Base-by-base conservation (phyloP, 2,113 vertebrate species). In the Zosterops pallidus region DNA sequence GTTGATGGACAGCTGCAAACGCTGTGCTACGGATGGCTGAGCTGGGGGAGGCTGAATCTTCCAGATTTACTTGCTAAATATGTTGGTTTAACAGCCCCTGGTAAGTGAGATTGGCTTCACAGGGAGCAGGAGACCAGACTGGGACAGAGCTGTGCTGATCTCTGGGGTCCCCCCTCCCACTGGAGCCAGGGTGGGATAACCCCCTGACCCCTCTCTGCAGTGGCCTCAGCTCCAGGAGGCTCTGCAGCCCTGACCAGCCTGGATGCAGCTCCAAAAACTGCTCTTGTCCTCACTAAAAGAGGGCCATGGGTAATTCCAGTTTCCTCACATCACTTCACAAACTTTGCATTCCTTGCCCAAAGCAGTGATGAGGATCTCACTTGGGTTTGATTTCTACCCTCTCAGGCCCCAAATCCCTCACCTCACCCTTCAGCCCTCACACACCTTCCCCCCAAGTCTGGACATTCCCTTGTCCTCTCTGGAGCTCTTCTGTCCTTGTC, bases 1-100 rank as follows among this genome's bases (percentile, higher is more conserved):
- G 59, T 39, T 95, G 94, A 94, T 83, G 90, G 96, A 42, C 90
- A 96, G 88, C 95, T 95, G 92, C 78, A 87, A 60, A 64, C 1
- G 28, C 62, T 85, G 82, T 24, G 87, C 70, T 79, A 14, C 0
- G 46, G 79, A 53, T 77, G 94, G 89, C 17, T 41, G 83, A 79
- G 44, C 67, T 26, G 82, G 33, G 82, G 85, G 91, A 85, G 79
- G 94, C 67, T 92, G 75, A 80, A 5, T 76, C 75, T 46, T 69
- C 46, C 63, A 67, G 37, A 69, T 80, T 70, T 46, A 4, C 63
- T 86, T 42, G 50, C 86, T 94, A 41, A 85, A 80, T 42, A 3
- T 16, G 46, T 46, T 72, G 59, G 50, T 79, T 93, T 44, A 80
- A n/a, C 55, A 77, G 47, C 44, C 16, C 31, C 57, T 55, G 31